These are phyloP conservation scores for Ellobius talpinus DNA, from an alignment of 2,113 vertebrate species.

Conservation along the genomic window DNA sequence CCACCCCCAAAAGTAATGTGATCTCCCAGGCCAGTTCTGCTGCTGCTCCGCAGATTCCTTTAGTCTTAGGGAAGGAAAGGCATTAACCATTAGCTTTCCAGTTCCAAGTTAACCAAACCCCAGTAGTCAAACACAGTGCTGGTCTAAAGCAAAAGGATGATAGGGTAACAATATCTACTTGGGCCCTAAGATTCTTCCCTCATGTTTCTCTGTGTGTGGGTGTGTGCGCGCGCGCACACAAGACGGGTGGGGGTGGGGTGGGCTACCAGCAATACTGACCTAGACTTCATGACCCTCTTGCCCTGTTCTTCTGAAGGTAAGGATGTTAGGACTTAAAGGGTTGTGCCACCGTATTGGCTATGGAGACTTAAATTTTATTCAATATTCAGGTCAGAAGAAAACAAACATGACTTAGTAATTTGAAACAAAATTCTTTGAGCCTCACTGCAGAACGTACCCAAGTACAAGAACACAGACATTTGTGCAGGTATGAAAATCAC, in stretches of 20 bases:
- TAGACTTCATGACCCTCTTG: neutral
- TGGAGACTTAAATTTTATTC: neutral
- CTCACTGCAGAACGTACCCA: constrained; percentile 70
- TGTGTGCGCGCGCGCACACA: fast-evolving
- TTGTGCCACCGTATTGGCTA: neutral
- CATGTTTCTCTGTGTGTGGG: neutral
- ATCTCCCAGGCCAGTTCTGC: constrained; percentile 86
- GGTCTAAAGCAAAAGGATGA: neutral
- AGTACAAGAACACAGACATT: constrained; percentile 64
- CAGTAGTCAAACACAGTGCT: neutral
- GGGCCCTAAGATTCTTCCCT: neutral
- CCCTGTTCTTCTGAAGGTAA: neutral
- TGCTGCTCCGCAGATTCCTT: constrained; percentile 86
- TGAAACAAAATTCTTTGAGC: constrained; percentile 57
- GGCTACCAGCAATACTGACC: neutral
- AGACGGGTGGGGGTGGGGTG: too few species aligned
- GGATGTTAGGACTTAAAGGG: neutral
- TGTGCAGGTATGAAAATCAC: constrained; percentile 56
- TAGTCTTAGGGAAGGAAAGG: constrained; percentile 79
- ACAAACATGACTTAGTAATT: constrained; percentile 6
- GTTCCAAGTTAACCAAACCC: neutral
- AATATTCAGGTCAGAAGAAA: constrained; percentile 1
- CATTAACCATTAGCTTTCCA: constrained; percentile 86
- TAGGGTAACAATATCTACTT: neutral
- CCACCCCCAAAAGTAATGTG: constrained; percentile 87